A percentile compares a stretch with the other conserved stretches of the same genome.
Conservation (phyloP, 2,888 invertebrate genomes). For the Deroplatys truncata region DNA sequence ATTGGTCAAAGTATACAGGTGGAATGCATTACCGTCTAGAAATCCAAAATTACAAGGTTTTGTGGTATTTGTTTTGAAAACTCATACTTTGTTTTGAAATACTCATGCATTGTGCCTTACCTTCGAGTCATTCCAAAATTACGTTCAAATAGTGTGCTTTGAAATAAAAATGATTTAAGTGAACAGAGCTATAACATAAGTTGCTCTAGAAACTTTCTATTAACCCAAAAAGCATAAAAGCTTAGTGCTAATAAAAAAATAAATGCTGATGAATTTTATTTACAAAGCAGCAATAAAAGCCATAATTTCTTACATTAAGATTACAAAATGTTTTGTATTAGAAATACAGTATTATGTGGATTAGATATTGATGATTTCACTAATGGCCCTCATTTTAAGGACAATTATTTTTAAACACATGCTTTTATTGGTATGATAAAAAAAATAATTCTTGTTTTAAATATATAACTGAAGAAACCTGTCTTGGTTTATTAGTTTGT, state of each 20-base stretch:
- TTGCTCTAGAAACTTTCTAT: not conserved
- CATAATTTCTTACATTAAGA: too few relatives aligned
- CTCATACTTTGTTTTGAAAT: not conserved
- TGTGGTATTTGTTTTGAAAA: not conserved
- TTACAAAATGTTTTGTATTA: too few relatives aligned
- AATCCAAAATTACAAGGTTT: not conserved
- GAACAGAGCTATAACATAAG: not conserved
- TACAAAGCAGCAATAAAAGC: not conserved
- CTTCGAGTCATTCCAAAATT: not conserved
- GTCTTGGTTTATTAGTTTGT: too few relatives aligned
- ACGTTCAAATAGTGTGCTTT: not conserved
- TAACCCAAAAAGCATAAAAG: not conserved
- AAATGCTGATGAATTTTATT: not conserved
- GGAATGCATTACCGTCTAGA: not conserved
- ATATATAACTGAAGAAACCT: too few relatives aligned
- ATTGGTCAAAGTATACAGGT: too few relatives aligned
- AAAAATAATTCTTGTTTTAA: too few relatives aligned
- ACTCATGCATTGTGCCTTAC: not conserved
- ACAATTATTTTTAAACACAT: too few relatives aligned
- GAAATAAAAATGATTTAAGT: not conserved
- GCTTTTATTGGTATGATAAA: too few relatives aligned
- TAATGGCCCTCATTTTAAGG: too few relatives aligned
- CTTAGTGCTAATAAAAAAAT: not conserved
- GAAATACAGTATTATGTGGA: too few relatives aligned
- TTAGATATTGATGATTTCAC: too few relatives aligned